Percentiles rank a stretch among this genome's conserved stretches.
Conservation (phyloP, 2,888 invertebrate genomes). For the Nebria salina region DNA sequence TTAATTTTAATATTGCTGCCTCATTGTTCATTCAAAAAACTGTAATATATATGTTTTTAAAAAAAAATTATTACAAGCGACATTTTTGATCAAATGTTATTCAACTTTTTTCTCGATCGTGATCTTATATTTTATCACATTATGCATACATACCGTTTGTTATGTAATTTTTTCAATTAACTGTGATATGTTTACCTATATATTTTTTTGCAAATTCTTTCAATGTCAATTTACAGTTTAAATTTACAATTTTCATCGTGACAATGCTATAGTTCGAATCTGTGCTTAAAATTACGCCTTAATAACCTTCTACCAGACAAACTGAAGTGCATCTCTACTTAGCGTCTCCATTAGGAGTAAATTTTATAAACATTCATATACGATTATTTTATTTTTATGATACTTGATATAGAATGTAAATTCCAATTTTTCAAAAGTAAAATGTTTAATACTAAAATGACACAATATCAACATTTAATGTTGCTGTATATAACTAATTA, state of each 20-base stretch:
- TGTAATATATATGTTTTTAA: constrained; percentile 41
- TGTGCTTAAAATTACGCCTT: constrained; percentile 18
- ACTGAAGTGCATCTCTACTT: constrained; percentile 22
- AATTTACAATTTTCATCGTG: not conserved
- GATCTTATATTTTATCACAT: not conserved
- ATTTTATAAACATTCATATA: not conserved
- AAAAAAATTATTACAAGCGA: constrained; percentile 28
- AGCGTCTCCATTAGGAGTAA: constrained; percentile 9
- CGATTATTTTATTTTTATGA: too few species aligned
- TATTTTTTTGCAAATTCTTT: constrained; percentile 11
- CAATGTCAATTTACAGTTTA: not conserved
- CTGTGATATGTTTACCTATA: not conserved
- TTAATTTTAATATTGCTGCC: constrained; percentile 44
- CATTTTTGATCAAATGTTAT: constrained; percentile 16
- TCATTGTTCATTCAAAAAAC: constrained; percentile 44
- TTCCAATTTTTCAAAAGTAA: not conserved
- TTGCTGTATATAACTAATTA: not conserved
- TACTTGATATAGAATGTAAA: too few species aligned
- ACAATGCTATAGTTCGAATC: not conserved
- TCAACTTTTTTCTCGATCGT: constrained; percentile 15
- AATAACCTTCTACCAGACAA: constrained; percentile 15
- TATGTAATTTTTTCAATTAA: constrained; percentile 1
- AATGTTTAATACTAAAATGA: not conserved
- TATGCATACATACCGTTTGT: not conserved
- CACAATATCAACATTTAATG: not conserved